phyloP scores from a whole-genome alignment of 2,113 vertebrate genomes.

The Phrynocephalus versicolor region DNA sequence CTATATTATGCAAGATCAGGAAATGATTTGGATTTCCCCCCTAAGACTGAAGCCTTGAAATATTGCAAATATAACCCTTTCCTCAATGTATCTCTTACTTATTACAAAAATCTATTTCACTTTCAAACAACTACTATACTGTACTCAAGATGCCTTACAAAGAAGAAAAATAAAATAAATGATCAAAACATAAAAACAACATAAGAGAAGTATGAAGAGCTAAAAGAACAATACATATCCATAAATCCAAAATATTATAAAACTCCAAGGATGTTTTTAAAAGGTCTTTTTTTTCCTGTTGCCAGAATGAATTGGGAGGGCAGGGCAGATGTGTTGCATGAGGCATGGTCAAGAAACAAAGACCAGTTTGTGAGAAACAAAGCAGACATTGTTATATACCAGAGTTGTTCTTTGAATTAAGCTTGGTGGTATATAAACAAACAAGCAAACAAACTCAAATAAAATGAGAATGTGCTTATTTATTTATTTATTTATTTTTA shows the following conservation, averaged over 20 bases:
- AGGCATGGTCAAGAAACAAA: too few relatives aligned
- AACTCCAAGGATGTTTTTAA: not conserved
- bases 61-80: not conserved
- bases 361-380: too few relatives aligned
- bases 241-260: not conserved
- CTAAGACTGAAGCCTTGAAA: not conserved
- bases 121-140: not conserved
- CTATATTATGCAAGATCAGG: not conserved
- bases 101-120: not conserved
- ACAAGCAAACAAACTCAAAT: too few relatives aligned
- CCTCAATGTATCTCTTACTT: not conserved
- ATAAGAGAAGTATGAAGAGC: not conserved
- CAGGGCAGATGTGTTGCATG: too few relatives aligned
- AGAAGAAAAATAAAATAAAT: too few relatives aligned
- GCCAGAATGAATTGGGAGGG: too few relatives aligned
- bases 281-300: too few relatives aligned
- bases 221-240: not conserved
- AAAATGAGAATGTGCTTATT: too few relatives aligned
- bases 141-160: not conserved
- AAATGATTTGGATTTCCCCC: not conserved
- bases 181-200: not conserved
- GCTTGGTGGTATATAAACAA: too few relatives aligned
- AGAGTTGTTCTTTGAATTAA: too few relatives aligned
- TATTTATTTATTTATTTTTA: too few relatives aligned
- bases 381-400: too few relatives aligned